Evolutionary conservation across 2,113 vertebrate genomes (phyloP), one percentile per base, ranked within the genome.

Genomic region (Prionailurus bengalensis): DNA sequence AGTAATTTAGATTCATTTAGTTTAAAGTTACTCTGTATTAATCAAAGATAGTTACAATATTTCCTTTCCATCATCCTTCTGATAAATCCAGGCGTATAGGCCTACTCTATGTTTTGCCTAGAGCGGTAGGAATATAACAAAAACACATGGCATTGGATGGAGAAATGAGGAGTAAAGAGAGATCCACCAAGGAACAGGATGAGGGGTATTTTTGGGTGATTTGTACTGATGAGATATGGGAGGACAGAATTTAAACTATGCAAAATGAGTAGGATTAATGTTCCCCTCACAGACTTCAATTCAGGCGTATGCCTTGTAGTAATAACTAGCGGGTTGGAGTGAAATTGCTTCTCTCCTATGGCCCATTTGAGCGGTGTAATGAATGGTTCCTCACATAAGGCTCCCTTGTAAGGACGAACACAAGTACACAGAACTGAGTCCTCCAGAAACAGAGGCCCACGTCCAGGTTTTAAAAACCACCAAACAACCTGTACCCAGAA

Each of bases 391-490:
- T 89, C 79, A 94, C 80, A 97, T 81, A 98, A 97, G 48, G 87
- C 96, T 89, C 78, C 83, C 92, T 98, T 97, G 94, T 95, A 51
- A 12, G 4, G 45, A 58, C 39, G 51, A 83, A 90, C 85, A 79
- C 82, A 85, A 92, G 61, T 73, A 80, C 66, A 98, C 15, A 94
- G 90, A 92, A 68, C 71, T 7, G 61, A 96, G 89, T 87, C 89
- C 92, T 97, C 74, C 95, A 65, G 91, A 97, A 96, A 94, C 94
- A 97, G 68, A 92, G 97, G 87, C 88, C 68, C 23, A 14, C 21
- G 71, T 85, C 97, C 97, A 97, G 96, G 48, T 92, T 96, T 96
- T 78, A 65, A 97, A 98, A 98, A 97, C 97, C 97, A 94, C 96
- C 92, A 94, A 97, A 92, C 80, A 96, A 92, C 84, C 92, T 97